phyloP scores from a whole-genome alignment of 2,113 vertebrate species.

The Planiliza haematocheilus region DNA sequence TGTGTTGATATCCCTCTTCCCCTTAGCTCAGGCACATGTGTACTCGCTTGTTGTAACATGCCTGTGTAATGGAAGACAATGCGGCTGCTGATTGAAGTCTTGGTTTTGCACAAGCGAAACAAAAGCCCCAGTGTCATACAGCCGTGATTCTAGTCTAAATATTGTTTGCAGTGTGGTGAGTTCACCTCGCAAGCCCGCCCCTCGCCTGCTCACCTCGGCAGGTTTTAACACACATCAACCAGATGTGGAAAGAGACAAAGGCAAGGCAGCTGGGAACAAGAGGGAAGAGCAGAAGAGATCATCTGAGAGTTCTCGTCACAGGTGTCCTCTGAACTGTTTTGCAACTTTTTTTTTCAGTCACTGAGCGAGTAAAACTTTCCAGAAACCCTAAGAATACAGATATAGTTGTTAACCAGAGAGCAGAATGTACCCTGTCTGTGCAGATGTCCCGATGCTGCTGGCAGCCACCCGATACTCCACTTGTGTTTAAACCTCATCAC shows the following conservation, averaged over 20 bases:
- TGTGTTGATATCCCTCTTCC: conserved; percentile 1
- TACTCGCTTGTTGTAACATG: conserved; percentile 44
- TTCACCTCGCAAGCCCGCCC: not conserved
- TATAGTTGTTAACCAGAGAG: conserved; percentile 11
- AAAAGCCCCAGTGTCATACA: conserved; percentile 42
- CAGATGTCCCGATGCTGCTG: not conserved
- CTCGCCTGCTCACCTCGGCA: conserved; percentile 3
- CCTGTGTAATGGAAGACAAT: conserved; percentile 21
- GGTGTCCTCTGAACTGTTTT: conserved; percentile 20
- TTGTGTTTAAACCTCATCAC: conserved; percentile 45
- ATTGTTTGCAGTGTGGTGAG: conserved; percentile 45
- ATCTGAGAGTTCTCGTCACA: conserved; percentile 1
- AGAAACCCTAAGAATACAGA: conserved; percentile 45
- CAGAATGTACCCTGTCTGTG: not conserved
- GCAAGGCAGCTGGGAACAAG: not conserved
- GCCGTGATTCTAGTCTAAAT: conserved; percentile 66
- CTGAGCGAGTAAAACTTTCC: conserved; percentile 34
- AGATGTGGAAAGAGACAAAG: conserved; percentile 38
- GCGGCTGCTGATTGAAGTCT: conserved; percentile 8
- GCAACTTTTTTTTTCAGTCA: not conserved
- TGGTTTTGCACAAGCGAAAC: conserved; percentile 22
- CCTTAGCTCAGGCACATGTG: conserved; percentile 10
- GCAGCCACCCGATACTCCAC: conserved; percentile 53
- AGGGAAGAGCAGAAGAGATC: conserved; percentile 5
- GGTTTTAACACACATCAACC: conserved; percentile 25